phyloP scores from a whole-genome alignment of 2,113 vertebrate species.

The Boulengeromyrus knoepffleri region DNA sequence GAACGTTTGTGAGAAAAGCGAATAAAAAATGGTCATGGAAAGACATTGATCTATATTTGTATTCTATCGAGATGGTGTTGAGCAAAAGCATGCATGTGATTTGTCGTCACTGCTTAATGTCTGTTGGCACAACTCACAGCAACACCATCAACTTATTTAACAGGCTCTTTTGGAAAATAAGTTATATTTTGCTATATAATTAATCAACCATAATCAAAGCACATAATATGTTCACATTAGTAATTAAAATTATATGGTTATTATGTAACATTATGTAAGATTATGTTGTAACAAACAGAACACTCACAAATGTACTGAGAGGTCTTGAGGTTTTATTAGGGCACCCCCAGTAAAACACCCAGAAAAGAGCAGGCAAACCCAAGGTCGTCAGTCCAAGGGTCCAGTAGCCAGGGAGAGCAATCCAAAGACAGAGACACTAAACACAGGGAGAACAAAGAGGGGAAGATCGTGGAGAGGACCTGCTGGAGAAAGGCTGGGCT shows the following conservation, averaged over 20 bases:
- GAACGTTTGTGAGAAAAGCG: not conserved
- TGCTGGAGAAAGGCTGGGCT: not conserved
- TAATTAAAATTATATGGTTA: not conserved
- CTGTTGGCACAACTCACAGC: not conserved
- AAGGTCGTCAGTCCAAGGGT: not conserved
- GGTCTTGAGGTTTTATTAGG: not conserved
- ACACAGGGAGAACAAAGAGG: not conserved
- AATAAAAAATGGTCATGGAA: not conserved
- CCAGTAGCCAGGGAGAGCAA: not conserved
- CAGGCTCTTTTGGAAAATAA: not conserved
- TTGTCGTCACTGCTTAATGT: not conserved
- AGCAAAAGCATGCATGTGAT: not conserved
- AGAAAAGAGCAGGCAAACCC: not conserved
- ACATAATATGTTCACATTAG: not conserved
- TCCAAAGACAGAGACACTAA: not conserved
- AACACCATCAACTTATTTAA: not conserved
- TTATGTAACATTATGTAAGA: not conserved
- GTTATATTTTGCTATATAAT: not conserved
- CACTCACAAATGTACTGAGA: not conserved
- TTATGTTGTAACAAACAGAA: not conserved
- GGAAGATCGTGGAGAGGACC: not conserved
- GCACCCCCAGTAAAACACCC: not conserved
- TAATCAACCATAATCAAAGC: not conserved
- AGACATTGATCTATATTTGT: not conserved
- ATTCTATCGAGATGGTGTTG: not conserved